Evolutionary conservation across 2,888 invertebrate genomes (phyloP), one percentile per base, ranked within the genome.

Genomic region (Cremastobaeus sp.): DNA sequence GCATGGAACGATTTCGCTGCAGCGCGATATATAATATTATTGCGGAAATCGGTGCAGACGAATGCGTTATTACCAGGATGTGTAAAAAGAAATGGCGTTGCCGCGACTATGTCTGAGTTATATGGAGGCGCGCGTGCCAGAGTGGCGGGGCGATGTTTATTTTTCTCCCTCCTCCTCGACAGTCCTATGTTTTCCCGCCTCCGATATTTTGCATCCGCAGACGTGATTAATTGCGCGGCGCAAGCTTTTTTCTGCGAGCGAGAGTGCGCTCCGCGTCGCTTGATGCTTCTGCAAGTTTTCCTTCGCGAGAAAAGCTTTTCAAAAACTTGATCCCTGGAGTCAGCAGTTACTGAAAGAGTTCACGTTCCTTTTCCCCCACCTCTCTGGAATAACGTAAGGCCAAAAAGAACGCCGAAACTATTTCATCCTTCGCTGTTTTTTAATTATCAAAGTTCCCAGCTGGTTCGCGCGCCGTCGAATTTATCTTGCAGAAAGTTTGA

Each of bases 201-300:
- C 11, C 48, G 17, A 8, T 45, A 45, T 32, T 59, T 9, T 17
- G 47, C 41, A 50, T 57, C 50, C 52, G 45, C 18, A 50, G 30
- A 64, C 52, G 32, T 68, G 64, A 64, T 73, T 64, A 68, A 64
- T 69, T 47, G 54, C 37, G 52, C 41, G 35, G 39, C 25, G 62
- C 54, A 68, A 57, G 32, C 60, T 68, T 74, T 73, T 59, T 37
- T 57, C 30, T 15, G 34, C 18, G 20, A 14, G 25, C 20, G 28
- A 17, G 47, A 55, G 48, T 41, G 21, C 37, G 41, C 39, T 65
- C 43, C 45, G 18, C 32, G 34, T 43, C 34, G 48, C 54, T 59
- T 34, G 59, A 48, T 35, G 41, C 59, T 54, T 32, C 48, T 2
- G 45, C 28, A 48, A 45, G 18, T 15, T 60, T 60, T 37, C 39